Evolutionary conservation across 1,140 invertebrate species (phyloP), one percentile per base, ranked within the genome.

Genomic region (Aphelenchoides fujianensis): DNA sequence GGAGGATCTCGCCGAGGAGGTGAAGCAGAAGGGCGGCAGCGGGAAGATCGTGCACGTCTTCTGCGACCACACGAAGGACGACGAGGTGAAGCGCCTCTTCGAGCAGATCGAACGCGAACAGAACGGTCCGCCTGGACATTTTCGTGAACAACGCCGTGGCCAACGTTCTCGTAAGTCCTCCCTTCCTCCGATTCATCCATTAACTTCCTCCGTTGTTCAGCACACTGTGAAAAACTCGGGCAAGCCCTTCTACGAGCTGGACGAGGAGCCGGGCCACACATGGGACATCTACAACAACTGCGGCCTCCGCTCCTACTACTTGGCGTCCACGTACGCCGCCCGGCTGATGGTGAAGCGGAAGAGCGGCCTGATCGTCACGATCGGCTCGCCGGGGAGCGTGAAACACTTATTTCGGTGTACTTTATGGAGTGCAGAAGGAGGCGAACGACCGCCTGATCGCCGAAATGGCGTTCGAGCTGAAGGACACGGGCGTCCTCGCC

Each of bases 381-480:
- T 86, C 57, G 85, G 85, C 3, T 85, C 84, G 2, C 62, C 53
- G 34, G 86, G 86, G 35, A 85, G 86, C 16, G 68, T 86, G 1
- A 61, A 37, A 3, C 85, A 86, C 64, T 59, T 86, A 3, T 85
- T 86, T n/a, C 61, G 85, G 83, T 73, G 79, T 82, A 3, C 34
- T 84, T 1, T 86, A 86, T 73, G 86, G 86, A 16, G 68, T 86
- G 34, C 86, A 85, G 3, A 86, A 86, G 76, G 83, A 79, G 71
- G 86, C 84, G n/a, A 72, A 48, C 30, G 67, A 69, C 41, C 68
- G 67, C 9, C 1, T 69, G 67, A 69, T 34, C 41, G 19, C 73
- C 30, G 72, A 72, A 27, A 32, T 52, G 3, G 73, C 72, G 1
- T 67, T 55, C 19, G 72, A 75, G 31, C 48, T 75, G 16, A 30